Base-by-base conservation (phyloP, 2,113 vertebrate species). In the Oriolus oriolus region DNA sequence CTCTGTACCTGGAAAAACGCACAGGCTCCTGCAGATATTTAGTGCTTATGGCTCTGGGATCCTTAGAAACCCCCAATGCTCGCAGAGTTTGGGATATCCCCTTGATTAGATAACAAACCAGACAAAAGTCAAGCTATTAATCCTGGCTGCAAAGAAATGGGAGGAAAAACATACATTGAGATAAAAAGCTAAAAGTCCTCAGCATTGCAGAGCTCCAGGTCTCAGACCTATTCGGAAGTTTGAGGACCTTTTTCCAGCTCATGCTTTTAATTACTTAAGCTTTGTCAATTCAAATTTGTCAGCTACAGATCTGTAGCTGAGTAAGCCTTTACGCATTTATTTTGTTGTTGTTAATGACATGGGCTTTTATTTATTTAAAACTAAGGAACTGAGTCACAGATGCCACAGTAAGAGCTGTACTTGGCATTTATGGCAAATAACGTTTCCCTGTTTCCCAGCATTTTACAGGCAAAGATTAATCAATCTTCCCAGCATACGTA, bases 361-460 rank as follows among this genome's bases (percentile, higher is more conserved):
- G 53, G 85, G 65, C 28, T 87, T 93, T 96, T 87, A 93, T 91
- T 91, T 89, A 96, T 93, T 96, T 94, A 84, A 94, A 84, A 57
- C 26, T 26, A 28, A 85, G 56, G 90, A 90, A 95, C 76, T 93
- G 96, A 95, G 88, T 96, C 94, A 96, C 88, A 84, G 69, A 71
- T 90, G 86, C 80, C 79, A 94, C 69, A 30, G 56, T 37, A 50
- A 94, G 79, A 81, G 31, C 30, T 64, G 45, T 41, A 65, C 83
- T 90, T 90, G 22, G 56, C 37, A 53, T 89, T 97, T 95, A 82
- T 82, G 49, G 90, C 95, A 88, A 96, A 91, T 64, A 88, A 68
- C 5, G 0, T 59, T 86, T 91, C 87, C 90, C 83, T 71, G 21
- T 59, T 93, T 91, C 84, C 86, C 80, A 68, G 76, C 16, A 39